Evolutionary conservation across 2,888 invertebrate genomes (phyloP).

Genomic region (Acronicta alni): DNA sequence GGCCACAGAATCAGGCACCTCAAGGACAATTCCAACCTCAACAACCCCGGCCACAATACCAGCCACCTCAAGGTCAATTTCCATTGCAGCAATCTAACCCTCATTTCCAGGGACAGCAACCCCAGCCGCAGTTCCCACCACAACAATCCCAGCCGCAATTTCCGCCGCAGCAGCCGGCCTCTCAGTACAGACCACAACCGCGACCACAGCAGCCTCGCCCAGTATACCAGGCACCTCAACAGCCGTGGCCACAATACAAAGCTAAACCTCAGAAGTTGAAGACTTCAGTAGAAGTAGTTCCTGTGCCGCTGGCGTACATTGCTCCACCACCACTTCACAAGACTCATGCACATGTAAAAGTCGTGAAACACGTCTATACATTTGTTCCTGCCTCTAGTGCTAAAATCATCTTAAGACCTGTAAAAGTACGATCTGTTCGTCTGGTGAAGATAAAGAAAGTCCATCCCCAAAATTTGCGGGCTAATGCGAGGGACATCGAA

Average conservation of each 20-base stretch:
- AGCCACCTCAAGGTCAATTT: slow-evolving; percentile 17
- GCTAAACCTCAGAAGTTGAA: slow-evolving; percentile 74
- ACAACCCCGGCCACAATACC: slow-evolving; percentile 26
- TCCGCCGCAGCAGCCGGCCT: slow-evolving; percentile 33
- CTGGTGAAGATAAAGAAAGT: slow-evolving; percentile 63
- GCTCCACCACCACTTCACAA: slow-evolving; percentile 76
- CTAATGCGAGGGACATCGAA: slow-evolving; percentile 72
- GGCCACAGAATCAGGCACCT: slow-evolving; percentile 22
- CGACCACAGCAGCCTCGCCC: slow-evolving; percentile 36
- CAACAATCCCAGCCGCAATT: slow-evolving; percentile 36
- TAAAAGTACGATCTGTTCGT: slow-evolving; percentile 67
- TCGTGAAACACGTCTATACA: slow-evolving; percentile 74
- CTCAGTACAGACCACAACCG: slow-evolving; percentile 28
- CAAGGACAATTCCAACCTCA: slow-evolving; percentile 26
- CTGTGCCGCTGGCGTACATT: slow-evolving; percentile 81
- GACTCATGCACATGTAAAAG: slow-evolving; percentile 66
- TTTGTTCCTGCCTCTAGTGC: slow-evolving; percentile 72
- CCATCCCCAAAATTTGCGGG: slow-evolving; percentile 61
- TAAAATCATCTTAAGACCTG: slow-evolving; percentile 78
- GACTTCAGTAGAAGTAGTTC: slow-evolving; percentile 81
- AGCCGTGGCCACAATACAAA: slow-evolving; percentile 44
- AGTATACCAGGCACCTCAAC: slow-evolving; percentile 33
- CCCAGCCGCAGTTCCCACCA: slow-evolving; percentile 28
- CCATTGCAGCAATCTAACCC: slow-evolving; percentile 41
- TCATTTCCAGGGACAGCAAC: slow-evolving; percentile 38